Evolutionary conservation across 1,140 invertebrate species (phyloP), one percentile per base, ranked within the genome.

Genomic region (Ceratosolen solmsi): DNA sequence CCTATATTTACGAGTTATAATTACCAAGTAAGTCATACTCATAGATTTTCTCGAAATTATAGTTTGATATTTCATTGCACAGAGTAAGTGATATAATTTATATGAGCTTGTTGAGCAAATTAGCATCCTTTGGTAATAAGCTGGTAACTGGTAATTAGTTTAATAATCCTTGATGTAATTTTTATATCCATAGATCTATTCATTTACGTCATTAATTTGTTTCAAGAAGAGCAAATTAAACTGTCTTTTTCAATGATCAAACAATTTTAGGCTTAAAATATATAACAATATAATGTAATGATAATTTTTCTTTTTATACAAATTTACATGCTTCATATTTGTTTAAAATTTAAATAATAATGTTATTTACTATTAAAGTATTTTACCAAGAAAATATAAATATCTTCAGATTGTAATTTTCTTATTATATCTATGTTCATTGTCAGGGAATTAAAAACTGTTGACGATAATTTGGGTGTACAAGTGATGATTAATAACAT

Each of bases 401-500:
- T n/a, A n/a, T n/a, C n/a, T n/a, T n/a, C n/a, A n/a, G n/a, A n/a
- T n/a, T n/a, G n/a, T n/a, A n/a, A n/a, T n/a, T n/a, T n/a, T n/a
- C n/a, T n/a, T n/a, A n/a, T n/a, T n/a, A n/a, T n/a, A n/a, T n/a
- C n/a, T n/a, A n/a, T n/a, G n/a, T 13, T 22, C 5, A 46, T 46
- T 46, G 41, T 17, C 33, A n/a, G 25, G 1, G 9, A 65, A 46
- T 49, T 60, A 17, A 72, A 49, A 11, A 1, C n/a, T 15, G 27
- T 46, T 13, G 70, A 27, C n/a, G 80, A 70, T 58, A 63, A 58
- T 58, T 30, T 41, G 5, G 8, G 13, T 8, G 49, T 82, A 22
- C 81, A 82, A 78, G 41, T 82, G 27, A 27, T 49, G 22, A 82
- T 82, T 38, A 82, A 82, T 65, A 73, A 82, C 73, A 30, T 78